A percentile compares a stretch with the other conserved stretches of the same genome.
Conservation (phyloP, 53 echinoderm and acorn worm species). For the Pentamera pediparva region DNA sequence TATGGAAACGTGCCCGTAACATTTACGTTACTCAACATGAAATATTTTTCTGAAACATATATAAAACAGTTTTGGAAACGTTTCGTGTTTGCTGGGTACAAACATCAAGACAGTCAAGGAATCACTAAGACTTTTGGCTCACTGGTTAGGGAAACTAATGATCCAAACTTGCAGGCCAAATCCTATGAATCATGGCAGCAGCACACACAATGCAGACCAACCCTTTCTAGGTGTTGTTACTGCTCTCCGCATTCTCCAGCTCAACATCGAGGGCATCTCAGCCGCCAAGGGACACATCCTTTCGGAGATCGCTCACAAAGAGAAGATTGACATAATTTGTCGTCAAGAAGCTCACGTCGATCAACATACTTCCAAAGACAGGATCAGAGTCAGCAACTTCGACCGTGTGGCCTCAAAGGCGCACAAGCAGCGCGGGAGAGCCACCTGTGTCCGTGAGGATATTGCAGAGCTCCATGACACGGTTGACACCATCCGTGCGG, state of each 20-base stretch:
- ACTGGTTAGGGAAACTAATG: too few relatives aligned
- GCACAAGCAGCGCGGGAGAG: conserved; percentile 12
- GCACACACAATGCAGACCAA: too few relatives aligned
- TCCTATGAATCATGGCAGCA: too few relatives aligned
- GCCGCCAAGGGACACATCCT: conserved; percentile 20
- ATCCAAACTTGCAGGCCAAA: too few relatives aligned
- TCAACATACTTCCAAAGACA: neutral
- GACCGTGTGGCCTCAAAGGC: conserved; percentile 22
- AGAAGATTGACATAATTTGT: conserved; percentile 19
- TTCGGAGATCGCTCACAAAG: neutral
- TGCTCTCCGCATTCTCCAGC: conserved; percentile 8
- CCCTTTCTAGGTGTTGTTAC: conserved; percentile 4
- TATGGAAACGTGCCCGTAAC: too few relatives aligned
- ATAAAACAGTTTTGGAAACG: too few relatives aligned
- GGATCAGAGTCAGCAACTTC: neutral
- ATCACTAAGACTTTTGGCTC: too few relatives aligned
- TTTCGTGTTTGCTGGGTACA: too few relatives aligned
- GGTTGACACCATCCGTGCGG: conserved; percentile 8
- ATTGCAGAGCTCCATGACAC: conserved; percentile 15
- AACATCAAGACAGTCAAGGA: too few relatives aligned
- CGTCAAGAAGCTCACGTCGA: conserved; percentile 19
- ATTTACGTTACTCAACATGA: too few relatives aligned
- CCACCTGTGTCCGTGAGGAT: conserved; percentile 2
- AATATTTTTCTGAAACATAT: too few relatives aligned
- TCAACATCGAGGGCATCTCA: conserved; percentile 22